Conservation (phyloP, 1,140 invertebrate species). For the Laupala kohalensis region DNA sequence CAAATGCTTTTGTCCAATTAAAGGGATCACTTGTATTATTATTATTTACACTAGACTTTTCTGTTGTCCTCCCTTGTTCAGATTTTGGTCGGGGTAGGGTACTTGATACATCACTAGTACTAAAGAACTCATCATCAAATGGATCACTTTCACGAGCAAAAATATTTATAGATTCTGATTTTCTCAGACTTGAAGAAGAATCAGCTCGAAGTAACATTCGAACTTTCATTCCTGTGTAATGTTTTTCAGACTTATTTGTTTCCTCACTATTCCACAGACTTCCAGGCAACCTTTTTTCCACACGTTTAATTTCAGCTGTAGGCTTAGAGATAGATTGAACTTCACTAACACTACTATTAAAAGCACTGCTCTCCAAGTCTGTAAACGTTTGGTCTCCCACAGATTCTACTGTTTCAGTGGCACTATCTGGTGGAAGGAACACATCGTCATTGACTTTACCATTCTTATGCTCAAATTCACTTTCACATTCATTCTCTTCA, state of each 20-base stretch:
- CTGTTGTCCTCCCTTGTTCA: slow-evolving; percentile 3
- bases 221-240: background rate
- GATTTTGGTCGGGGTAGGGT: slow-evolving; percentile 1
- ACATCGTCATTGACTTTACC: slow-evolving; percentile 16
- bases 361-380: slow-evolving; percentile 11
- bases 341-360: slow-evolving; percentile 5
- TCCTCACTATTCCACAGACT: slow-evolving; percentile 6
- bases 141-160: slow-evolving; percentile 68
- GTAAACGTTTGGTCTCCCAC: background rate
- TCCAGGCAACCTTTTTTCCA: slow-evolving; percentile 1
- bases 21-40: slow-evolving; percentile 16
- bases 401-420: background rate
- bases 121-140: slow-evolving; percentile 77
- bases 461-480: slow-evolving; percentile 10
- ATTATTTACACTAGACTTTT: slow-evolving; percentile 7
- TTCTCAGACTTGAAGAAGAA: slow-evolving; percentile 37
- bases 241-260: slow-evolving; percentile 5
- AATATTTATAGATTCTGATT: slow-evolving; percentile 77
- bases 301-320: background rate
- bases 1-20: slow-evolving; percentile 24
- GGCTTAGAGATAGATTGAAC: slow-evolving; percentile 6
- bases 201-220: slow-evolving; percentile 28
- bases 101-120: slow-evolving; percentile 27
- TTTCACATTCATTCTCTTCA: slow-evolving; percentile 13
- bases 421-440: slow-evolving; percentile 14